A percentile compares a stretch with the other conserved stretches of the same genome.
Evolutionary conservation across 2,888 invertebrate species (phyloP).

Genomic region (Drosophila falleni): DNA sequence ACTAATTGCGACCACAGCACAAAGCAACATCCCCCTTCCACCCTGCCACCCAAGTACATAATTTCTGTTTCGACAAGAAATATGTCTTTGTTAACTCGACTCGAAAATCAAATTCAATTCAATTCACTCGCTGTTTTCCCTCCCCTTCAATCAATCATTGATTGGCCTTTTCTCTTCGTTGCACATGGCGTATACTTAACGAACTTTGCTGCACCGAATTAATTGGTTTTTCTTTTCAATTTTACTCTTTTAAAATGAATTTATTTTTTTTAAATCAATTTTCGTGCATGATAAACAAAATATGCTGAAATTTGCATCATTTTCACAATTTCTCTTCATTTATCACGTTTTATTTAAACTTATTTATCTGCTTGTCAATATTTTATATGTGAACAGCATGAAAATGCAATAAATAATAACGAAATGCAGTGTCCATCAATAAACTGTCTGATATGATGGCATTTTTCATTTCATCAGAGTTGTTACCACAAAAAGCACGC

Average conservation of each 20-base stretch:
- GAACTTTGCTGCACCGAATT: conserved; percentile 18
- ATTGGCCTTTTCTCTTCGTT: conserved; percentile 27
- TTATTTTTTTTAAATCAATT: conserved; percentile 19
- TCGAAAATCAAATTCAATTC: conserved; percentile 20
- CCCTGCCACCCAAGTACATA: conserved; percentile 9
- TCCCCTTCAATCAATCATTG: conserved; percentile 30
- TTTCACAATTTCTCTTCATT: conserved; percentile 9
- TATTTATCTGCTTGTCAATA: conserved; percentile 12
- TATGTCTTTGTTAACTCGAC: conserved; percentile 18
- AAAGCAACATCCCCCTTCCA: not conserved
- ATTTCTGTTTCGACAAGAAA: conserved; percentile 7
- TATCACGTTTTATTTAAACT: conserved; percentile 9
- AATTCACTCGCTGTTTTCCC: not conserved
- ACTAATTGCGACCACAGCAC: conserved; percentile 31
- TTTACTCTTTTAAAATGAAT: conserved; percentile 23
- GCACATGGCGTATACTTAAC: conserved; percentile 54
- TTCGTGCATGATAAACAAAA: conserved; percentile 4
- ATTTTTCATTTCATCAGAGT: conserved; percentile 1
- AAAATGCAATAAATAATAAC: conserved; percentile 33
- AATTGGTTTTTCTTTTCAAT: conserved; percentile 46
- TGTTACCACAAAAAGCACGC: conserved; percentile 12
- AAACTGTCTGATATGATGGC: conserved; percentile 13
- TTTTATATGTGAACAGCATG: conserved; percentile 26
- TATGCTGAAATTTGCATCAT: conserved; percentile 15
- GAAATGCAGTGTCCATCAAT: conserved; percentile 45